These are phyloP conservation scores for Thinocorus orbignyianus DNA, from an alignment of 2,113 vertebrate species.

Conservation along the genomic window DNA sequence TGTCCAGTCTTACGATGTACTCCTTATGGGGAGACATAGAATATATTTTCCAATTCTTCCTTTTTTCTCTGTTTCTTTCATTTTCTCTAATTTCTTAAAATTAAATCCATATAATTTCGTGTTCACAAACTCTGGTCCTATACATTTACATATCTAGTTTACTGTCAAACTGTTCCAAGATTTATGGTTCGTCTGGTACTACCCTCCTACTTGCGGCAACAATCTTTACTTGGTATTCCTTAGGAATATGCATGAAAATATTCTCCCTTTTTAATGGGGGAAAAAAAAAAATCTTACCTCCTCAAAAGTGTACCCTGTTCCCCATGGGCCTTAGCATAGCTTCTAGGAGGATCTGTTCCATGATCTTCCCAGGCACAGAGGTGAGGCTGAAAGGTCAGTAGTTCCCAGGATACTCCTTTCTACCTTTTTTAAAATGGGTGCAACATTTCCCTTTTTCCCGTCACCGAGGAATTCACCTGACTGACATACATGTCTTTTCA, in stretches of 20 bases:
- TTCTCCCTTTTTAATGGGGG: not conserved
- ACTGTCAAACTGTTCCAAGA: not conserved
- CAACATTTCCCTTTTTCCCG: not conserved
- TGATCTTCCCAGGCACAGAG: not conserved
- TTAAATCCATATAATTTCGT: not conserved
- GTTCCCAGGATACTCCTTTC: not conserved
- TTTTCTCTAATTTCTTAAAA: not conserved
- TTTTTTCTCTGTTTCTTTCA: not conserved
- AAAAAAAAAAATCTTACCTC: not conserved
- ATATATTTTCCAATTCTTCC: not conserved
- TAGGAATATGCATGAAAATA: not conserved
- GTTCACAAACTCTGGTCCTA: not conserved
- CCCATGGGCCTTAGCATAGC: not conserved
- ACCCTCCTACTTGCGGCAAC: not conserved
- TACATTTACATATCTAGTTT: not conserved
- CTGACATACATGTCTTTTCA: not conserved
- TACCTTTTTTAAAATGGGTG: not conserved
- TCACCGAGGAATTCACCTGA: not conserved
- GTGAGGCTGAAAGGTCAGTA: not conserved
- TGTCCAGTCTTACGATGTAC: not conserved
- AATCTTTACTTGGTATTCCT: not conserved
- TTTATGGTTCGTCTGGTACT: not conserved
- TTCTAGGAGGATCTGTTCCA: not conserved
- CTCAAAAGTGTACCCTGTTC: not conserved
- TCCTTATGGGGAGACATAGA: not conserved